phyloP scores from a whole-genome alignment of 30 jellyfish, hydroid and myxozoan genomes.

The Phacellophora camtschatica region DNA sequence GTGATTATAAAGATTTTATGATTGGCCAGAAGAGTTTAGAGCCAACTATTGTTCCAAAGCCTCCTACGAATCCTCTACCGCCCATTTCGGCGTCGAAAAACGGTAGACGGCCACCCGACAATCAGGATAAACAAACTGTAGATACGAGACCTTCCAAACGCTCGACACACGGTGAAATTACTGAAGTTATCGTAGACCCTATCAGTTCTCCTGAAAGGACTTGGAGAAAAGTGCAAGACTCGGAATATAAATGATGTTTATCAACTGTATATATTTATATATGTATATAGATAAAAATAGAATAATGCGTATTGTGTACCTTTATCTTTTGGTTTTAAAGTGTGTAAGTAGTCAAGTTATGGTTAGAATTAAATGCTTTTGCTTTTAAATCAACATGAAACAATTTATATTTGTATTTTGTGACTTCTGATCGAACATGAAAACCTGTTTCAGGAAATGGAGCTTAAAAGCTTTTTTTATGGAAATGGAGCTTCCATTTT shows the following conservation, averaged over 20 bases:
- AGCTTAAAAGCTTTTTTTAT: no score
- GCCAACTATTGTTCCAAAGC: constrained; percentile 25
- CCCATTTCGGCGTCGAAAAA: constrained; percentile 78
- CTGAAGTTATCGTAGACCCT: constrained; percentile 65
- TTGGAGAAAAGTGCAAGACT: constrained; percentile 62
- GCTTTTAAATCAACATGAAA: no score
- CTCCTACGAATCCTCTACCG: constrained; percentile 80
- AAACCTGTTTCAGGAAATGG: no score
- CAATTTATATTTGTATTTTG: no score
- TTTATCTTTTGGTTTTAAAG: no score
- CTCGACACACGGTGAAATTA: constrained; percentile 20
- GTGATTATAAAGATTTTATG: constrained; percentile 79
- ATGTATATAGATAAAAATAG: no score
- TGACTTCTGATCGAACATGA: no score
- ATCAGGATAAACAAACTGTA: neutral
- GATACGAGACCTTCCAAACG: constrained; percentile 1
- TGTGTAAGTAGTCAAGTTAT: no score
- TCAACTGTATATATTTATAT: neutral
- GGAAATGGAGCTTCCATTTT: no score
- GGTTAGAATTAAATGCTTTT: no score
- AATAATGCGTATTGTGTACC: no score
- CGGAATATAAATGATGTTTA: constrained; percentile 6
- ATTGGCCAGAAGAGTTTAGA: constrained; percentile 31
- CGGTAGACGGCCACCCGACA: constrained; percentile 39
- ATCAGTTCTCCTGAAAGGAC: constrained; percentile 64